These are phyloP conservation scores for Diprion similis DNA, from an alignment of 1,140 invertebrate species.

Conservation along the genomic window DNA sequence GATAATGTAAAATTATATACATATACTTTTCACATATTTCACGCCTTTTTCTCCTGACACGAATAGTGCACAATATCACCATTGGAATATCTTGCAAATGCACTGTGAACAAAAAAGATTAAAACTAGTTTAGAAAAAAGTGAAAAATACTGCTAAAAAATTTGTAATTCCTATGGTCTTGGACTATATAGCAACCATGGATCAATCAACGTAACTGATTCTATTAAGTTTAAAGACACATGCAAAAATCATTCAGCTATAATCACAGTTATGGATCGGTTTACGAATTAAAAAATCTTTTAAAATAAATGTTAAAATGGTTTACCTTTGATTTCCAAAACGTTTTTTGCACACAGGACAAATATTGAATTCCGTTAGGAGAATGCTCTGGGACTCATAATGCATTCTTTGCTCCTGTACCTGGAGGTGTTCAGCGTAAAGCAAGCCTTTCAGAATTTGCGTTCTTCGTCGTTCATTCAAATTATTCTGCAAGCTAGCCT, in stretches of 20 bases:
- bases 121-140: constrained; percentile 19
- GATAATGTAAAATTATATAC: too few species aligned
- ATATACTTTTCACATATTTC: too few species aligned
- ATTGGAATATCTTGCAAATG: constrained; percentile 90
- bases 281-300: constrained; percentile 29
- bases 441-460: constrained; percentile 81
- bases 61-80: constrained; percentile 93
- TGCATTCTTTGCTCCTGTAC: constrained; percentile 81
- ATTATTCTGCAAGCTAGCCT: constrained; percentile 77
- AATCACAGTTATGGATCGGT: too few species aligned
- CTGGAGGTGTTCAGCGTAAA: constrained; percentile 83
- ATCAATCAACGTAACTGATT: constrained; percentile 24
- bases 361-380: constrained; percentile 85
- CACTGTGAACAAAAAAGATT: constrained; percentile 67
- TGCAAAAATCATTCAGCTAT: too few species aligned
- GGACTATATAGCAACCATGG: too few species aligned
- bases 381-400: constrained; percentile 80
- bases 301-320: constrained; percentile 24
- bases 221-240: too few species aligned
- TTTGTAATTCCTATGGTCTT: not conserved
- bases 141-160: too few species aligned
- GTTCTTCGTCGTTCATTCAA: constrained; percentile 73
- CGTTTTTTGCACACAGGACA: constrained; percentile 92
- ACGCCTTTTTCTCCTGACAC: constrained; percentile 67
- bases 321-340: constrained; percentile 86